A percentile compares a stretch with the other conserved stretches of the same genome.
Evolutionary conservation across 2,888 invertebrate genomes (phyloP).

Genomic region (Lasioglossum calceatum): DNA sequence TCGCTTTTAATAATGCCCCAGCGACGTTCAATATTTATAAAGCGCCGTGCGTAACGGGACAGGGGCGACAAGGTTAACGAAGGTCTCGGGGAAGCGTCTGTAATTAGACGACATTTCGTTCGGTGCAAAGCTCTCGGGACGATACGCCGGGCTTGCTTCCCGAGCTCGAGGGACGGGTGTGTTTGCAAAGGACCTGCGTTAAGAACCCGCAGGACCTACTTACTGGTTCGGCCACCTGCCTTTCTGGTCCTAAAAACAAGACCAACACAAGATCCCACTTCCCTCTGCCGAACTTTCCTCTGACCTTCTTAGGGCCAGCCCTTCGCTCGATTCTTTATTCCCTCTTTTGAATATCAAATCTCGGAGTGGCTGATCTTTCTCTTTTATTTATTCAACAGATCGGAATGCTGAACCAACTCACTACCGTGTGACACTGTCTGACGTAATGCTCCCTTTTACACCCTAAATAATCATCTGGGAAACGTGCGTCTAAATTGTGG

Average conservation of each 20-base stretch:
- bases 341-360: slow-evolving; percentile 17
- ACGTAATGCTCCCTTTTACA: background rate
- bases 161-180: slow-evolving; percentile 39
- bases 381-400: slow-evolving; percentile 4
- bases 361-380: background rate
- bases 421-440: background rate
- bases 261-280: slow-evolving; percentile 48
- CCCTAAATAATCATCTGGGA: background rate
- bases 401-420: background rate
- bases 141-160: slow-evolving; percentile 22
- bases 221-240: slow-evolving; percentile 70
- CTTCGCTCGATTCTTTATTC: slow-evolving; percentile 19
- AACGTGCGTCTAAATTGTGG: background rate
- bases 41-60: slow-evolving; percentile 35
- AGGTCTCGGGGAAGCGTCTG: slow-evolving; percentile 37
- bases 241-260: slow-evolving; percentile 54
- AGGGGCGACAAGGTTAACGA: slow-evolving; percentile 38
- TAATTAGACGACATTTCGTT: slow-evolving; percentile 51
- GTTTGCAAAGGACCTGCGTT: slow-evolving; percentile 56
- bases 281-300: slow-evolving; percentile 49
- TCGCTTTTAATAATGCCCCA: slow-evolving; percentile 15
- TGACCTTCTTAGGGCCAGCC: slow-evolving; percentile 27
- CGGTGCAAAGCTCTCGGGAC: background rate
- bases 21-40: slow-evolving; percentile 49
- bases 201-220: slow-evolving; percentile 71